Evolutionary conservation across 1,140 invertebrate genomes (phyloP).

Genomic region (Cherax destructor): DNA sequence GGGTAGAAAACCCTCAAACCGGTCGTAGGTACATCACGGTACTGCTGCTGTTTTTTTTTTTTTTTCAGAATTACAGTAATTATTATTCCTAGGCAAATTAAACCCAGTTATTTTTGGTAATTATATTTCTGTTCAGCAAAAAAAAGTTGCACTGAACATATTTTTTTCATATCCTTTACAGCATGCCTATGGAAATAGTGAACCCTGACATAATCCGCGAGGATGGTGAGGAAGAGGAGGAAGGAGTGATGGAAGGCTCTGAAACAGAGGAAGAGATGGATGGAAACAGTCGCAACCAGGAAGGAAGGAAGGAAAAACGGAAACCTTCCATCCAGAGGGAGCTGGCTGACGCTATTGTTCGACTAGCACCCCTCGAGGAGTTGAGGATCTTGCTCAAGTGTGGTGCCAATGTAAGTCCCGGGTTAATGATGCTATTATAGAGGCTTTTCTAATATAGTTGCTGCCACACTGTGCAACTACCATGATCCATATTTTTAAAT

Average conservation of each 20-base stretch:
- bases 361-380: conserved; percentile 89
- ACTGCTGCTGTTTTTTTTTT: too few species aligned
- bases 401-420: conserved; percentile 84
- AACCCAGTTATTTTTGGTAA: too few species aligned
- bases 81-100: too few species aligned
- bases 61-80: too few species aligned
- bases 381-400: conserved; percentile 89
- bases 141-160: too few species aligned
- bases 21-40: too few species aligned
- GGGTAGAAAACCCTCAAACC: too few species aligned
- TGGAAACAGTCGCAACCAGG: background rate
- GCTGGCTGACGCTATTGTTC: conserved; percentile 91
- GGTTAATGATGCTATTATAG: background rate
- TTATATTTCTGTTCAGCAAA: too few species aligned
- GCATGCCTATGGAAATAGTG: conserved; percentile 41
- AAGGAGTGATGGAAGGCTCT: conserved; percentile 22
- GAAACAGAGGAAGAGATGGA: conserved; percentile 46
- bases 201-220: conserved; percentile 16
- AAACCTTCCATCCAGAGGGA: conserved; percentile 83
- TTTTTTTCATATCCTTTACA: background rate
- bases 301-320: conserved; percentile 20
- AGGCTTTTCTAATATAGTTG: background rate
- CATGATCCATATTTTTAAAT: too few species aligned
- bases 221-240: conserved; percentile 21
- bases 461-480: too few species aligned